phyloP scores from a whole-genome alignment of 1,140 invertebrate species.

The Grapholita molesta region DNA sequence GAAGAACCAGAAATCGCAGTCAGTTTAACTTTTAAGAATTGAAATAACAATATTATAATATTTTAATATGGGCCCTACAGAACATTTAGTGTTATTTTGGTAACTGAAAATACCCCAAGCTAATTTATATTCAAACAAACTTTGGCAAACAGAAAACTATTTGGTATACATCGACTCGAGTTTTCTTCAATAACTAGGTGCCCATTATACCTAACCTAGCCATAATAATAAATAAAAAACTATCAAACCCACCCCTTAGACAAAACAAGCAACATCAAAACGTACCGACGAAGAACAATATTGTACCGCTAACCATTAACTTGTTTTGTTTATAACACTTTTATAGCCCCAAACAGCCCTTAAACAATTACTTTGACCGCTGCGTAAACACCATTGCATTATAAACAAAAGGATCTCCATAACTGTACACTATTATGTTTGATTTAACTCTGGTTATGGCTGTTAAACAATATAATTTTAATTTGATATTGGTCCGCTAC shows the following conservation, averaged over 20 bases:
- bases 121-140: too few relatives aligned
- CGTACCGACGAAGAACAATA: not conserved
- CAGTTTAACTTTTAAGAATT: too few relatives aligned
- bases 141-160: too few relatives aligned
- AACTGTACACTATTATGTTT: not conserved
- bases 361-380: conserved; percentile 4
- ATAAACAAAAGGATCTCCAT: not conserved
- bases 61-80: too few relatives aligned
- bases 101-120: too few relatives aligned
- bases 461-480: not conserved
- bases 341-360: not conserved
- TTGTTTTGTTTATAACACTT: not conserved
- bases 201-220: too few relatives aligned
- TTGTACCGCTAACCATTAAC: not conserved
- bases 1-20: too few relatives aligned
- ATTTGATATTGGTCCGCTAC: not conserved
- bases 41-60: too few relatives aligned
- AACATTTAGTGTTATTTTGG: too few relatives aligned
- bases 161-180: too few relatives aligned
- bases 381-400: conserved; percentile 27
- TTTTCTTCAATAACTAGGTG: too few relatives aligned
- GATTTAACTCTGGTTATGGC: not conserved
- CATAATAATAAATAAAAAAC: too few relatives aligned
- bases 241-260: not conserved
- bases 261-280: not conserved